These are phyloP conservation scores for Buathra laborator DNA, from an alignment of 2,888 invertebrate species.

Conservation along the genomic window DNA sequence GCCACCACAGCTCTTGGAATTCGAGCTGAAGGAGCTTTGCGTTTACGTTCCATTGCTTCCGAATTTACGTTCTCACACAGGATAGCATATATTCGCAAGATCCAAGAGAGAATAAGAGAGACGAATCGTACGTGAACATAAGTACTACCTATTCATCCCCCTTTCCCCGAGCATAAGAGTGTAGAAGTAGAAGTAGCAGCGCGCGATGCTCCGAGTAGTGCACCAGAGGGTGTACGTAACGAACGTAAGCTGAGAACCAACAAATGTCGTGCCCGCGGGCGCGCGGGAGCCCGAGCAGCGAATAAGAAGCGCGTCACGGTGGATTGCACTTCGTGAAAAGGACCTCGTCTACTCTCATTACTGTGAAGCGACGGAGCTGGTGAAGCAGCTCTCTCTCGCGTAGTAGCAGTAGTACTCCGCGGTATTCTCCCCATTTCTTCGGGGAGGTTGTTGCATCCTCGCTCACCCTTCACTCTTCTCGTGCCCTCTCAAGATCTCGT, in stretches of 20 bases:
- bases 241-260: conserved; percentile 82
- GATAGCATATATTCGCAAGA: conserved; percentile 27
- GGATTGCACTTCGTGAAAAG: conserved; percentile 83
- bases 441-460: not conserved
- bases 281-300: conserved; percentile 67
- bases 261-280: conserved; percentile 78
- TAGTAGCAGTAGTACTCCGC: conserved; percentile 23
- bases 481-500: conserved; percentile 6
- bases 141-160: conserved; percentile 37
- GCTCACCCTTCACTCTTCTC: not conserved
- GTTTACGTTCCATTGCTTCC: conserved; percentile 74
- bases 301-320: conserved; percentile 80
- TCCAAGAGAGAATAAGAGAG: conserved; percentile 4
- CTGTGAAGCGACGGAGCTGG: conserved; percentile 67
- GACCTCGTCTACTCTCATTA: conserved; percentile 80
- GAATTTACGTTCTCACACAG: conserved; percentile 66
- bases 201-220: conserved; percentile 47
- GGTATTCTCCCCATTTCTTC: conserved; percentile 42
- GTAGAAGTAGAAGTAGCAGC: conserved; percentile 40
- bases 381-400: conserved; percentile 12
- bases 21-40: conserved; percentile 67
- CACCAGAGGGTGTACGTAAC: conserved; percentile 73
- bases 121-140: conserved; percentile 53
- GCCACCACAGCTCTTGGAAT: conserved; percentile 11
- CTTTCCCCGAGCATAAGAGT: not conserved